Percentiles rank a stretch among this genome's conserved stretches.
Evolutionary conservation across 2,797 vertebrate genomes (phyloP).

Genomic region (Thamnophis elegans): DNA sequence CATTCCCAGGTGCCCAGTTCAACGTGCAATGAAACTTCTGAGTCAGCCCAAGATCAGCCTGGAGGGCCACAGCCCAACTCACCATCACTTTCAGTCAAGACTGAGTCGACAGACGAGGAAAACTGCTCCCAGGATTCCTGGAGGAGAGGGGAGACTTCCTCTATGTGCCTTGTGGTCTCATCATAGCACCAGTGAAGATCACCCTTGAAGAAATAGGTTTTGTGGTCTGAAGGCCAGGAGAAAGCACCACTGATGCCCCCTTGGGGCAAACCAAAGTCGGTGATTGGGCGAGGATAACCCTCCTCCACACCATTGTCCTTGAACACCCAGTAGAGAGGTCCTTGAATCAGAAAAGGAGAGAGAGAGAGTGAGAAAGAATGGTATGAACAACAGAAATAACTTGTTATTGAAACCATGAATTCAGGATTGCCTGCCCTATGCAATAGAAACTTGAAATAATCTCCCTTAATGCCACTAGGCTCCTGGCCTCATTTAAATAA

Average conservation of each 20-base stretch:
- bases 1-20: neutral
- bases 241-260: constrained; percentile 37
- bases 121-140: constrained; percentile 47
- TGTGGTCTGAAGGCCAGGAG: constrained; percentile 3
- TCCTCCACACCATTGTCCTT: constrained; percentile 74
- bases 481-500: neutral
- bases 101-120: constrained; percentile 40
- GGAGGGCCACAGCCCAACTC: neutral
- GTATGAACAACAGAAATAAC: neutral
- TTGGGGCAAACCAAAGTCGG: constrained; percentile 46
- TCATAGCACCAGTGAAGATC: constrained; percentile 39
- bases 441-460: neutral
- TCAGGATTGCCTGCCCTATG: neutral
- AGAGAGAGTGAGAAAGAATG: neutral
- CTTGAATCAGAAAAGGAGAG: constrained; percentile 42
- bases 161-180: constrained; percentile 67
- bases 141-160: constrained; percentile 62
- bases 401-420: neutral
- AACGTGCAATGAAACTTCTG: neutral
- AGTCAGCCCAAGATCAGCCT: neutral
- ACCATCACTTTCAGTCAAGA: constrained; percentile 62
- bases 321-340: constrained; percentile 76
- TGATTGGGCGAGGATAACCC: constrained; percentile 70
- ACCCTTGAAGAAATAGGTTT: constrained; percentile 47
- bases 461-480: neutral